phyloP scores from a whole-genome alignment of 2,888 invertebrate genomes.

The Pristionchus exspectatus region DNA sequence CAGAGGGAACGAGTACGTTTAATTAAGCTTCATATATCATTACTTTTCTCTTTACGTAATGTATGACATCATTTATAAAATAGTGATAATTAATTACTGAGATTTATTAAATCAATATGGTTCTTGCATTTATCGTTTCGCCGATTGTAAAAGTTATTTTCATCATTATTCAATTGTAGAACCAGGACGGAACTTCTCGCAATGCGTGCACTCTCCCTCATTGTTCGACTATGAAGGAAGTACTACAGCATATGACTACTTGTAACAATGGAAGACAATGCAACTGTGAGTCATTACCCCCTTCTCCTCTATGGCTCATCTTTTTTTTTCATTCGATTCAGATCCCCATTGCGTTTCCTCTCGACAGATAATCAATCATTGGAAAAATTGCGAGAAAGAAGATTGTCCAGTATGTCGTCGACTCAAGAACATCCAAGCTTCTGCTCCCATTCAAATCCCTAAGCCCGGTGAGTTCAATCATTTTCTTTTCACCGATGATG shows the following conservation, averaged over 20 bases:
- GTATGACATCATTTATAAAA: no score
- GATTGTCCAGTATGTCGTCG: conserved; percentile 99
- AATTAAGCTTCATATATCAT: no score
- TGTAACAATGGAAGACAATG: conserved; percentile 88
- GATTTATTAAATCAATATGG: no score
- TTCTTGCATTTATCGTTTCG: no score
- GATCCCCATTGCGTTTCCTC: conserved; percentile 97
- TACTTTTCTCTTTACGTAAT: no score
- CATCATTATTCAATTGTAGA: no score
- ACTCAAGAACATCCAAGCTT: conserved; percentile 80
- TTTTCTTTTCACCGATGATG: no score
- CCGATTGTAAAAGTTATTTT: no score
- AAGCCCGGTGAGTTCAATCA: no score
- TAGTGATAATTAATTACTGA: no score
- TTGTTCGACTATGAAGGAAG: conserved; percentile 99
- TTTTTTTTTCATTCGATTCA: conserved; percentile 71
- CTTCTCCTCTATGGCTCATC: no score
- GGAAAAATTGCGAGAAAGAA: conserved; percentile 95
- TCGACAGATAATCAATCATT: conserved; percentile 97
- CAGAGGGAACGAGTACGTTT: conserved; percentile 79
- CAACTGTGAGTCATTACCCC: conserved; percentile 75
- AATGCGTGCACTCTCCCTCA: conserved; percentile 91
- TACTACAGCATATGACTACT: conserved; percentile 96
- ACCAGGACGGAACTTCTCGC: not conserved
- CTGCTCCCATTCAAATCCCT: no score